Base-by-base conservation (phyloP, 2,113 vertebrate genomes). In the Alaudala cheleensis region DNA sequence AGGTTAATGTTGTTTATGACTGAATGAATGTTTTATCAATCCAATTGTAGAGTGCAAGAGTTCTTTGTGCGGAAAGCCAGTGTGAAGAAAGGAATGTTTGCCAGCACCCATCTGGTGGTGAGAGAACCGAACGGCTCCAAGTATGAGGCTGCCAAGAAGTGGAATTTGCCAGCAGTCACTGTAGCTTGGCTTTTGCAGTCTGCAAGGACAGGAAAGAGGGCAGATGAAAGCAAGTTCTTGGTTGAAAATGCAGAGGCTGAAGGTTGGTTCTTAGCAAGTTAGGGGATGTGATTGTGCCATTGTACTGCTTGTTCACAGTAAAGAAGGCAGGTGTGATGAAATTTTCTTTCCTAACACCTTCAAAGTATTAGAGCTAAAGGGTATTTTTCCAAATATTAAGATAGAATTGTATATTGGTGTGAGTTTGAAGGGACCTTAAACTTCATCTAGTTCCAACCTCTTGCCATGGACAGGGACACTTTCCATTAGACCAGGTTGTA, bases 141-240 rank as follows among this genome's bases (percentile, higher is more conserved):
- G 96, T 99, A 99, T 57, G 98, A 99, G 94, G 99, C 99, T 58
- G 98, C 99, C 0, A 99, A 99, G 97, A 99, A 99, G 91, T 99
- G 99, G 99, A 97, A 98, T 73, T 97, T 99, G 53, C 99, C 99
- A 3, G 99, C 99, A 3, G 98, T 99, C 61, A 98, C 98, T 29
- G 95, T 98, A 95, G 94, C 92, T 77, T 99, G 99, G 99, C 98
- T 99, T 24, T 95, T 99, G 64, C 98, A 99, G 81, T 98, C 98
- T 40, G 99, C 98, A 58, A 98, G 96, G 64, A 98, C 69, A 9
- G 99, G 99, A 56, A 96, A 91, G 74, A 98, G 86, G 90, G 99
- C 97, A 15, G 96, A 98, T 11, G 99, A 99, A 96, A 98, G 62
- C 67, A 97, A 88, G 40, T 99, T 98, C 96, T 96, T 99, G 60